Base-by-base conservation (phyloP, 2,113 vertebrate genomes). In the Zosterops pallidus region DNA sequence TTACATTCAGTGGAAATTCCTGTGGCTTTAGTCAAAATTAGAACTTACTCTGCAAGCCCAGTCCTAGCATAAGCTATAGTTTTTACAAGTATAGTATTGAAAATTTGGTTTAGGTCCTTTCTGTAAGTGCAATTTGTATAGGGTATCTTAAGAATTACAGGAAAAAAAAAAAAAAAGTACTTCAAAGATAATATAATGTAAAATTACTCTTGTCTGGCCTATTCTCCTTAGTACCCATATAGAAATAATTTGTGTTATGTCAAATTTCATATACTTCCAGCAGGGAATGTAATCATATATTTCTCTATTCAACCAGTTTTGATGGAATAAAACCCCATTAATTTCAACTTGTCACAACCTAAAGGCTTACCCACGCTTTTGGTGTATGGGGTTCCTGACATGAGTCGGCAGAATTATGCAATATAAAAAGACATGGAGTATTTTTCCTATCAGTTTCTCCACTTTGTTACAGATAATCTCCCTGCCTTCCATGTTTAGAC, bases 321-420 rank as follows among this genome's bases (percentile, higher is more conserved):
- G 22, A 53, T 23, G 22, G 21, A 69, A 68, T 28, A 74, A 49
- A 65, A 6, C 0, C 18, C 4, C 7, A 42, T 2, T 25, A 33
- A 33, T 42, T 80, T 94, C 15, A 29, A 11, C 3, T 47, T 29
- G 19, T 64, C 24, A 72, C 5, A 68, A 14, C 11, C 2, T 63
- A 39, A 67, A 63, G 9, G 16, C 4, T 49, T 53, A 49, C 13
- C 4, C 6, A 1, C 12, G 7, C 21, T 75, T 78, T 37, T 5
- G 3, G 4, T 29, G 4, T 26, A 12, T 46, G 16, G 7, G 7
- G 5, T 5, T 44, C 2, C 4, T 1, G 5, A 71, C 24, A 2
- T 23, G 26, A 46, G 11, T 41, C 37, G 0, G 0, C 12, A 33
- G 42, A 52, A 67, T 35, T 63, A 11, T 25, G 4, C 44, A 39